These are phyloP conservation scores for Myopa testacea DNA, from an alignment of 2,888 invertebrate genomes.

Conservation along the genomic window DNA sequence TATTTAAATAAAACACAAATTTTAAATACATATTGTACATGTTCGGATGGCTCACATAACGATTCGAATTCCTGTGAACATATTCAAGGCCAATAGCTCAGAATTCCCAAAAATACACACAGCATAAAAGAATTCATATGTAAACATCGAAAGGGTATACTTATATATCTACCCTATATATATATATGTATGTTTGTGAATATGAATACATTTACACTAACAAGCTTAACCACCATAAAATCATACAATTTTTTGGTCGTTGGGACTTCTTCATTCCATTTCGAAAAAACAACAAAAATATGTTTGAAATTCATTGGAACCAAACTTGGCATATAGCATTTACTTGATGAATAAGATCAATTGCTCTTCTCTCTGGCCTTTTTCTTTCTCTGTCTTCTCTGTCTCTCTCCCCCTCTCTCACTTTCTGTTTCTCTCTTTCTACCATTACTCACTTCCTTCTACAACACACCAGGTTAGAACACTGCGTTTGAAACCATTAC, in stretches of 20 bases:
- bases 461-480: not conserved
- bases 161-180: not conserved
- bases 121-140: not conserved
- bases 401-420: not conserved
- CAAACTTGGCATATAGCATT: not conserved
- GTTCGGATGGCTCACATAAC: not conserved
- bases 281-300: slow-evolving; percentile 1
- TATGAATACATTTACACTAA: not conserved
- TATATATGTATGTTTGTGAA: not conserved
- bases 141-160: not conserved
- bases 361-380: not conserved
- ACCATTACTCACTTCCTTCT: not conserved
- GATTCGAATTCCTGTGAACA: not conserved
- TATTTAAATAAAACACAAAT: no score
- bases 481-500: not conserved
- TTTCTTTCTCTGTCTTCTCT: not conserved
- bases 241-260: slow-evolving; percentile 31
- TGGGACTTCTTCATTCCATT: slow-evolving; percentile 30
- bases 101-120: not conserved
- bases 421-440: not conserved
- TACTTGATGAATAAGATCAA: not conserved
- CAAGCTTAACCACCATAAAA: slow-evolving; percentile 28
- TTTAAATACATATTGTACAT: not conserved
- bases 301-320: not conserved
- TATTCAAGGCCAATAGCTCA: not conserved